Evolutionary conservation across 2,888 invertebrate species (phyloP).

Genomic region (Eristalis tenax): DNA sequence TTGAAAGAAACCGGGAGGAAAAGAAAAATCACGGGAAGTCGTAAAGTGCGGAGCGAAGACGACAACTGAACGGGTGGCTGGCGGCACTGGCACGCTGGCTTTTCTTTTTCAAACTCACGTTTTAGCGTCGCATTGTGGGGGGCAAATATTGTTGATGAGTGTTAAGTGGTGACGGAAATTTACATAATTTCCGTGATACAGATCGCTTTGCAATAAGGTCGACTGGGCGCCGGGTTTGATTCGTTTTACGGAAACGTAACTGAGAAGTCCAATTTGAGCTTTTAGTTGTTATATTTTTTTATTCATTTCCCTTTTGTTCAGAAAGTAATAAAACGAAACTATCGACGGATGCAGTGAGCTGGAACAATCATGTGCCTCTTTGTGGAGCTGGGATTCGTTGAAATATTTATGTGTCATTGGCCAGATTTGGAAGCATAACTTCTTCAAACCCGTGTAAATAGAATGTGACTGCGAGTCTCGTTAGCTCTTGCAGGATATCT

Average conservation of each 20-base stretch:
- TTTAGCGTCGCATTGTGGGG: conserved; percentile 19
- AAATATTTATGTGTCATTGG: too few species aligned
- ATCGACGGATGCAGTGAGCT: too few species aligned
- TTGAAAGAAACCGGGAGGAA: conserved; percentile 41
- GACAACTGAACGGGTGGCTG: neutral
- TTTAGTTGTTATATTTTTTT: too few species aligned
- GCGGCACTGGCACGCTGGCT: neutral
- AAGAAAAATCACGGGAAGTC: conserved; percentile 30
- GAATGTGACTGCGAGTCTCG: too few species aligned
- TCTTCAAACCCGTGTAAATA: too few species aligned
- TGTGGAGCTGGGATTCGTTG: too few species aligned
- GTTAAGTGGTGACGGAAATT: conserved; percentile 38
- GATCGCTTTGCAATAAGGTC: conserved; percentile 1
- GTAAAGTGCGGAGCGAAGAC: conserved; percentile 38
- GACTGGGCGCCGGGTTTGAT: neutral
- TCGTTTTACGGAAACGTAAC: neutral
- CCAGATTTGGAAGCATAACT: too few species aligned
- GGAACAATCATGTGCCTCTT: too few species aligned
- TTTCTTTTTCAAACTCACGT: conserved; percentile 30
- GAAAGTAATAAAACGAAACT: too few species aligned
- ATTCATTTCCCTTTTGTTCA: too few species aligned
- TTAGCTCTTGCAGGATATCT: too few species aligned
- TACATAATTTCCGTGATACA: conserved; percentile 40
- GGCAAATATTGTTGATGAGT: conserved; percentile 26
- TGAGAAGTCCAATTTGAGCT: too few species aligned